These are phyloP conservation scores for Molossus molossus DNA, from an alignment of 2,797 vertebrate genomes.

Conservation along the genomic window DNA sequence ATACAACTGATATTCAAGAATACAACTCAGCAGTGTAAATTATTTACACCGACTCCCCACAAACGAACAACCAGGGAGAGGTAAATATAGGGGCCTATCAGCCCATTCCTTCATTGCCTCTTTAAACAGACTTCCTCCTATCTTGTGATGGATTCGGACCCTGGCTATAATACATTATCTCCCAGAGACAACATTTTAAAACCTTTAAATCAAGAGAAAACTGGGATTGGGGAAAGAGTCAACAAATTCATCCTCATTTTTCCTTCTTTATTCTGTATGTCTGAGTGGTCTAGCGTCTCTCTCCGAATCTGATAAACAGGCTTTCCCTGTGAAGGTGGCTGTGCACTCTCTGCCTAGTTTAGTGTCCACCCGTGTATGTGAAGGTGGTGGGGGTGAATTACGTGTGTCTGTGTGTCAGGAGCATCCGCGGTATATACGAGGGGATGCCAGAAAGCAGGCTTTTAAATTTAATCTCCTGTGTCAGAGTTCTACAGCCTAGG, in stretches of 20 bases:
- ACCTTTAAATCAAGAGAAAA: constrained; percentile 63
- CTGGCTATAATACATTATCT: constrained; percentile 47
- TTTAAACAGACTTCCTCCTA: constrained; percentile 30
- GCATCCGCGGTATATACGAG: neutral
- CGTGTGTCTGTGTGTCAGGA: constrained; percentile 29
- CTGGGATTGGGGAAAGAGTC: constrained; percentile 4
- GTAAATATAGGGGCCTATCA: constrained; percentile 42
- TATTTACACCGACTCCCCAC: constrained; percentile 62
- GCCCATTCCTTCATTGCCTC: constrained; percentile 39
- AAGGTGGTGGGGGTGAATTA: neutral
- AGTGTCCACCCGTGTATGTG: neutral
- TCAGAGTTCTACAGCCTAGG: neutral
- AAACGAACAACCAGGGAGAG: constrained; percentile 57
- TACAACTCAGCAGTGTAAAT: constrained; percentile 48
- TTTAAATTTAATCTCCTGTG: constrained; percentile 11
- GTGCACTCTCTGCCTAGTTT: neutral
- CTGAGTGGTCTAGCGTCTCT: neutral
- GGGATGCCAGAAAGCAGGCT: constrained; percentile 24
- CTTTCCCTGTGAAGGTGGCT: constrained; percentile 13
- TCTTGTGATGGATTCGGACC: constrained; percentile 75
- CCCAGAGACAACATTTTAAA: constrained; percentile 67
- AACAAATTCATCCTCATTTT: constrained; percentile 37
- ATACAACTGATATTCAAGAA: constrained; percentile 44
- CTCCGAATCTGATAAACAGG: neutral
- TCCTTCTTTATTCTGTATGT: constrained; percentile 60